These are phyloP conservation scores for Mimachlamys varia DNA, from an alignment of 2,888 invertebrate species.

Conservation along the genomic window DNA sequence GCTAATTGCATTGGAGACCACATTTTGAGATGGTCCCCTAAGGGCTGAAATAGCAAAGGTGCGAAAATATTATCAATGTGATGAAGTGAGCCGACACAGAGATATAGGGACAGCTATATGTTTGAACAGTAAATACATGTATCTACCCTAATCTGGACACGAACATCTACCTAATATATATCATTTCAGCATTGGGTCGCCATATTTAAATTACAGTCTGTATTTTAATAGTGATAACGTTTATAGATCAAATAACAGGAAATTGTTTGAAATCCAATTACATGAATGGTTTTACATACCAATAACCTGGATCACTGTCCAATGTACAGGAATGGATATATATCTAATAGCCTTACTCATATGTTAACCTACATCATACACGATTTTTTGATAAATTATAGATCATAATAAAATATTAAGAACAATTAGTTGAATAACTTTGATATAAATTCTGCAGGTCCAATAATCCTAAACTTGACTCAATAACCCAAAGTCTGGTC, in stretches of 20 bases:
- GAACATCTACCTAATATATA: slow-evolving; percentile 13
- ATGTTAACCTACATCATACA: no score
- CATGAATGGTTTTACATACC: not conserved
- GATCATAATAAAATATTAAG: no score
- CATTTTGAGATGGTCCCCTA: not conserved
- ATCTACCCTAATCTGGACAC: not conserved
- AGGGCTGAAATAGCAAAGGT: not conserved
- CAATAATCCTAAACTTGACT: no score
- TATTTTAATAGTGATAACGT: not conserved
- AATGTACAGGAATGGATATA: no score
- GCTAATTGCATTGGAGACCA: not conserved
- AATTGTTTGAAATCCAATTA: not conserved
- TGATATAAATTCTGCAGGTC: no score
- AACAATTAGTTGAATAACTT: no score
- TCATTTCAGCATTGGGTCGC: not conserved
- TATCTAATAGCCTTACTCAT: no score
- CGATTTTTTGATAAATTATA: no score
- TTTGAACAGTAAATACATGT: not conserved
- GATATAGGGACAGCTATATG: not conserved
- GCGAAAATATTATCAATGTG: not conserved
- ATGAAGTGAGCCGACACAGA: not conserved
- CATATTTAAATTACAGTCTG: not conserved
- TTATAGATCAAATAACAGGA: not conserved
- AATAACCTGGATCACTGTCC: not conserved
- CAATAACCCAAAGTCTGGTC: no score